Evolutionary conservation across 2,888 invertebrate species (phyloP).

Genomic region (Tetropium fuscum): DNA sequence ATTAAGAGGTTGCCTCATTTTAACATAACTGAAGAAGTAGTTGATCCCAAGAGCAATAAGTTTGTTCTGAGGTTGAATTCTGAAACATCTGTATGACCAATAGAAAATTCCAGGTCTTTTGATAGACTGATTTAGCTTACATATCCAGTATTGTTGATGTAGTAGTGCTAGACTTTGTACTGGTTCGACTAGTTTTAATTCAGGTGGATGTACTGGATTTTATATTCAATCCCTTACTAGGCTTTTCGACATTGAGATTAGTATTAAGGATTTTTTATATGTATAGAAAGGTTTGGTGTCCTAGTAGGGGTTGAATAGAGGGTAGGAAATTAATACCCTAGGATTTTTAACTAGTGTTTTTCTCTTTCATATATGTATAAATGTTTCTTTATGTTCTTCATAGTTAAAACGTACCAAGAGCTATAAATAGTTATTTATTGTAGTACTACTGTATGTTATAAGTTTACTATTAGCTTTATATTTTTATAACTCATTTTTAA

Average conservation of each 20-base stretch:
- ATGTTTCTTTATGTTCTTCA: not conserved
- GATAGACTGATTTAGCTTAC: constrained; percentile 61
- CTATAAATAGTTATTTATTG: not conserved
- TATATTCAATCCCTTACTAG: constrained; percentile 11
- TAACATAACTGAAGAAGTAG: constrained; percentile 94
- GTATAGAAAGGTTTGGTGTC: not conserved
- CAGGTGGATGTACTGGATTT: not conserved
- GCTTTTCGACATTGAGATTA: not conserved
- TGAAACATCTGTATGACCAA: constrained; percentile 93
- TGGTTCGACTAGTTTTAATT: not conserved
- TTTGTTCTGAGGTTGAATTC: constrained; percentile 95
- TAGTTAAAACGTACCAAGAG: not conserved
- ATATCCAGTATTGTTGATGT: constrained; percentile 14
- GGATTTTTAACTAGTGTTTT: too few relatives aligned
- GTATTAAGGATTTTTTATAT: not conserved
- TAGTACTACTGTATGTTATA: constrained; percentile 9
- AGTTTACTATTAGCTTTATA: constrained; percentile 11
- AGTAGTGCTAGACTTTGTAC: not conserved
- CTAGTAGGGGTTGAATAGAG: constrained; percentile 3
- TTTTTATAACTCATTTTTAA: constrained; percentile 22
- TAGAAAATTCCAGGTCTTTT: constrained; percentile 54
- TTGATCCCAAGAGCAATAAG: constrained; percentile 95
- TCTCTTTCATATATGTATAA: not conserved
- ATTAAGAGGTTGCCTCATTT: constrained; percentile 92
- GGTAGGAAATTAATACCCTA: too few relatives aligned